Evolutionary conservation across 2,113 vertebrate genomes (phyloP).

Genomic region (Catharus bicknelli): DNA sequence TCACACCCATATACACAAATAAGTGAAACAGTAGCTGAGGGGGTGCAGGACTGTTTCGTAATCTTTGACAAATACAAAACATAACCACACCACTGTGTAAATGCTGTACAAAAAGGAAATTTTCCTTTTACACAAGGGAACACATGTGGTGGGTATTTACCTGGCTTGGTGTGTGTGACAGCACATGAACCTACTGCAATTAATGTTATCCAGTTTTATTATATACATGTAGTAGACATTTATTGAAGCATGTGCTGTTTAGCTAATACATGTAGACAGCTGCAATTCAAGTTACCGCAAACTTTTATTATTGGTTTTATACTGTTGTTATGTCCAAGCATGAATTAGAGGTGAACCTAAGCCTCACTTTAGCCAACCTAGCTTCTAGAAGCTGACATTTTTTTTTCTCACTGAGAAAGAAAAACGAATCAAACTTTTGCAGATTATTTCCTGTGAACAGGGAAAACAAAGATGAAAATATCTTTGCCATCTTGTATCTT

Average conservation of each 20-base stretch:
- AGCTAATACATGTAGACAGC: not conserved
- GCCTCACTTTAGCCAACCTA: not conserved
- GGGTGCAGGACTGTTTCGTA: not conserved
- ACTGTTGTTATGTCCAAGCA: not conserved
- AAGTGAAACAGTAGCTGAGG: not conserved
- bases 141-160: not conserved
- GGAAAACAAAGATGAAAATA: slow-evolving; percentile 82
- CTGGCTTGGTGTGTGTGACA: not conserved
- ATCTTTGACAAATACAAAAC: not conserved
- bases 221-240: not conserved
- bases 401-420: not conserved
- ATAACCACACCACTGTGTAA: not conserved
- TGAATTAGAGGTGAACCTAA: not conserved
- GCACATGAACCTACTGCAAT: not conserved
- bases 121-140: not conserved
- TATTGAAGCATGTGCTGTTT: not conserved
- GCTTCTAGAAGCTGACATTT: not conserved
- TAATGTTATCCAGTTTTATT: not conserved
- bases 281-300: not conserved
- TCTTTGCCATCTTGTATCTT: slow-evolving; percentile 81
- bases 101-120: not conserved
- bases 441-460: slow-evolving; percentile 85
- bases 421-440: slow-evolving; percentile 75
- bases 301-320: not conserved
- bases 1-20: not conserved